Base-by-base conservation (phyloP, 2,888 invertebrate genomes). In the Hecatera dysodea region DNA sequence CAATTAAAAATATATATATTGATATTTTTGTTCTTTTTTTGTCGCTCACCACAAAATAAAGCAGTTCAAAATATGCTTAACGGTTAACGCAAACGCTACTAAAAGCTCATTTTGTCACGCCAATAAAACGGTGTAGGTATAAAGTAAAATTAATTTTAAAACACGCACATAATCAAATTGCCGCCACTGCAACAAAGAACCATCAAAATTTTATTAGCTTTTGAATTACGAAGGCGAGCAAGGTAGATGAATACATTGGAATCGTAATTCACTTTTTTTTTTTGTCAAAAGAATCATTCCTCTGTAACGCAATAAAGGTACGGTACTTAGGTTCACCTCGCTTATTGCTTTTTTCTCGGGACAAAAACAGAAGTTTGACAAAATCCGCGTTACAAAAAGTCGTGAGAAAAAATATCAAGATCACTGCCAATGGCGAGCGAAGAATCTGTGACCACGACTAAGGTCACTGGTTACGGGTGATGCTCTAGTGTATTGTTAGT, bases 351-450 rank as follows among this genome's bases (percentile, higher is more conserved):
- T 89, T 91, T 90, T 90, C 72, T 79, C 70, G 77, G 78, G 69
- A 85, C 80, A 87, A 90, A 89, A 89, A 89, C 86, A 81, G 84
- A 86, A 83, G 83, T 88, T 87, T 88, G 90, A 89, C 90, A 89
- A 88, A 88, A 88, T 85, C 73, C 71, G 77, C 70, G 69, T 75
- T 74, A 83, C 86, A 91, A 91, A 90, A 90, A 89, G 62, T 79
- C 75, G 64, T 80, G 65, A 67, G 83, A 90, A 92, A 93, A 93
- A 91, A 89, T 87, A 90, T 90, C 94, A 95, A 95, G 95, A 95
- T 94, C 95, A 94, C 87, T 94, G 93, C 88, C 94, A 95, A 92
- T 92, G 92, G 84, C 87, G 84, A 79, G 86, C 84, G 88, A 86
- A 81, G 87, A 88, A 87, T 89, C 88, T 87, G 88, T 88, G 89